phyloP scores from a whole-genome alignment of 2,113 vertebrate species.

The Steatornis caripensis region DNA sequence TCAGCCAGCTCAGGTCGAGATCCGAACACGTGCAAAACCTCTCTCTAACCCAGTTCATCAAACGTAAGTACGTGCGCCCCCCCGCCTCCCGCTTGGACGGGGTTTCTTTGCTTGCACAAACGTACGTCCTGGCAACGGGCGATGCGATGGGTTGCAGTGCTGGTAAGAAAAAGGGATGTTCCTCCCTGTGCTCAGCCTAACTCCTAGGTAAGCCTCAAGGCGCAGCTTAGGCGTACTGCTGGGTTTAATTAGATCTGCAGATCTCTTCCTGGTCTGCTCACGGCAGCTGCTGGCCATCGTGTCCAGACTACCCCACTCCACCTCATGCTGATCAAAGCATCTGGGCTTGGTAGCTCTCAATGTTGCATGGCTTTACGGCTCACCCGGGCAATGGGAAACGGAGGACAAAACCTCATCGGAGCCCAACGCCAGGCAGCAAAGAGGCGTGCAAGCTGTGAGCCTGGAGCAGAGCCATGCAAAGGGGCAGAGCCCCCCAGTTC shows the following conservation, averaged over 20 bases:
- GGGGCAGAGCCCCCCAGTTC: not conserved
- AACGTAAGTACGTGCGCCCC: slow-evolving; percentile 70
- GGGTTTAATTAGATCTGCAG: not conserved
- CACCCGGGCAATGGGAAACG: not conserved
- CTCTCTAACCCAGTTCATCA: slow-evolving; percentile 81
- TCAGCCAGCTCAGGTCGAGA: slow-evolving; percentile 4
- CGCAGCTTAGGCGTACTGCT: fast-evolving
- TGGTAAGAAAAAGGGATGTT: not conserved
- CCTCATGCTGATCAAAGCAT: not conserved
- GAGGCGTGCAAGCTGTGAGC: not conserved
- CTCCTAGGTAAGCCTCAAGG: not conserved
- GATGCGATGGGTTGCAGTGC: not conserved
- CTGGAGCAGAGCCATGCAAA: not conserved
- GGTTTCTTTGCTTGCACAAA: not conserved
- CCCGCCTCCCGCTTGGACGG: fast-evolving
- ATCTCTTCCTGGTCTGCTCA: not conserved
- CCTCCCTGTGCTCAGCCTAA: not conserved
- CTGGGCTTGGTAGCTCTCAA: not conserved
- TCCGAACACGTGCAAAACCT: slow-evolving; percentile 9
- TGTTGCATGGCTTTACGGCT: fast-evolving
- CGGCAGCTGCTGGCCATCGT: not conserved
- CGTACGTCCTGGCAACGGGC: fast-evolving
- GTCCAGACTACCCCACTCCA: fast-evolving
- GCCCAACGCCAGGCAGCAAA: not conserved
- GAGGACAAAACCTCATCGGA: not conserved